Evolutionary conservation across 2,797 vertebrate genomes (phyloP).

Genomic region (Bradypodion ventrale): DNA sequence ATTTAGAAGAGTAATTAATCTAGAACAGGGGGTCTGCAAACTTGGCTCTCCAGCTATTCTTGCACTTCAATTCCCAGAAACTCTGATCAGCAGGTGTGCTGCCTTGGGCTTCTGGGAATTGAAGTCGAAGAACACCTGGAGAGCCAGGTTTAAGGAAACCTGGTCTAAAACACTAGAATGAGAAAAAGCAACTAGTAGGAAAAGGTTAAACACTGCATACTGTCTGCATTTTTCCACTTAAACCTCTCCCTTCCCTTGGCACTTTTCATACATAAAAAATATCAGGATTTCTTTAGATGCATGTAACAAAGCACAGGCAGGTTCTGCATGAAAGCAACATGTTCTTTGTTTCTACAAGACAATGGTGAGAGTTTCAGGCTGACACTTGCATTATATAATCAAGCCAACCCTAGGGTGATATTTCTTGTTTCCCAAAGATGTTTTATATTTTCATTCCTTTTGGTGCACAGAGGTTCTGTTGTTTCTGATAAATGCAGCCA

Average conservation of each 20-base stretch:
- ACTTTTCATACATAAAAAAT: background rate
- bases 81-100: too few relatives aligned
- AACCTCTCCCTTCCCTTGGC: background rate
- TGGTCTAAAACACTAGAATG: background rate
- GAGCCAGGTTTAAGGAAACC: too few relatives aligned
- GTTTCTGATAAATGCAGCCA: conserved; percentile 30
- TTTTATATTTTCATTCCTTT: conserved; percentile 18
- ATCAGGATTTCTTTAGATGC: background rate
- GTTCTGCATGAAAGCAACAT: background rate
- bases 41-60: too few relatives aligned
- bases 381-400: background rate
- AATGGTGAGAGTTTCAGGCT: background rate
- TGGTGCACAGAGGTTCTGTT: conserved; percentile 16
- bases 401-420: background rate
- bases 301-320: too few relatives aligned
- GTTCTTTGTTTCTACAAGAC: background rate
- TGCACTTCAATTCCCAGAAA: too few relatives aligned
- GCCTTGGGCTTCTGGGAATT: too few relatives aligned
- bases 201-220: background rate
- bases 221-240: background rate
- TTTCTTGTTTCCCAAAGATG: conserved; percentile 8
- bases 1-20: background rate
- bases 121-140: too few relatives aligned
- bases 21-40: too few relatives aligned
- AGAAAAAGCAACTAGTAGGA: background rate